Evolutionary conservation across 2,797 vertebrate species (phyloP).

Genomic region (Lagodon rhomboides): DNA sequence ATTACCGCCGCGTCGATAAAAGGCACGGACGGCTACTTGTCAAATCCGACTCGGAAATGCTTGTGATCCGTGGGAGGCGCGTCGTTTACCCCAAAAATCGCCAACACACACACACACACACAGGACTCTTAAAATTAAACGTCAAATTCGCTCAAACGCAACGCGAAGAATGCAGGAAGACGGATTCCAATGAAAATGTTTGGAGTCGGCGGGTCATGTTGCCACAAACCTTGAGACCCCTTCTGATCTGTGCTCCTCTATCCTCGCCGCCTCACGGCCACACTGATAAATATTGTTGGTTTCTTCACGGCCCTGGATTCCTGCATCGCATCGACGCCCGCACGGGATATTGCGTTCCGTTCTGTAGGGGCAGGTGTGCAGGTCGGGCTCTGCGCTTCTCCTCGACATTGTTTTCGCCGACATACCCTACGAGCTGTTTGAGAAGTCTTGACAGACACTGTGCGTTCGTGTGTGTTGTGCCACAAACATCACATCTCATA

Average conservation of each 20-base stretch:
- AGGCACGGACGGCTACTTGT: constrained; percentile 38
- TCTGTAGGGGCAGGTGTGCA: constrained; percentile 18
- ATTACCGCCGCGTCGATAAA: constrained; percentile 39
- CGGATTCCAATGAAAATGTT: constrained; percentile 31
- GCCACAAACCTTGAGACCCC: constrained; percentile 12
- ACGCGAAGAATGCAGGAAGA: background rate
- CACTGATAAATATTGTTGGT: constrained; percentile 21
- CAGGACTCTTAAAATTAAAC: background rate
- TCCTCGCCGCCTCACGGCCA: constrained; percentile 20
- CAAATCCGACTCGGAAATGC: constrained; percentile 28
- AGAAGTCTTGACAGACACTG: background rate
- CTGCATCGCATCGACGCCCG: constrained; percentile 10
- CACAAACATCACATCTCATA: constrained; percentile 28
- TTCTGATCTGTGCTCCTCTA: background rate
- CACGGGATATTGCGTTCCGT: constrained; percentile 11
- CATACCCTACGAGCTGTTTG: constrained; percentile 19
- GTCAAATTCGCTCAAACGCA: constrained; percentile 10
- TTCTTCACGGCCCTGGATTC: constrained; percentile 18
- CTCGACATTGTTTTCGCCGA: constrained; percentile 28
- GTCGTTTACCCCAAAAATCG: background rate
- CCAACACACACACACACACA: background rate
- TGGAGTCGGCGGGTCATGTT: constrained; percentile 18
- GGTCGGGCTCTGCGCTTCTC: background rate
- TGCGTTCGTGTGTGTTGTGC: constrained; percentile 3
- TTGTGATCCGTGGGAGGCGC: constrained; percentile 2